Conservation (phyloP, 2,797 vertebrate genomes). For the Poeciliopsis infans region DNA sequence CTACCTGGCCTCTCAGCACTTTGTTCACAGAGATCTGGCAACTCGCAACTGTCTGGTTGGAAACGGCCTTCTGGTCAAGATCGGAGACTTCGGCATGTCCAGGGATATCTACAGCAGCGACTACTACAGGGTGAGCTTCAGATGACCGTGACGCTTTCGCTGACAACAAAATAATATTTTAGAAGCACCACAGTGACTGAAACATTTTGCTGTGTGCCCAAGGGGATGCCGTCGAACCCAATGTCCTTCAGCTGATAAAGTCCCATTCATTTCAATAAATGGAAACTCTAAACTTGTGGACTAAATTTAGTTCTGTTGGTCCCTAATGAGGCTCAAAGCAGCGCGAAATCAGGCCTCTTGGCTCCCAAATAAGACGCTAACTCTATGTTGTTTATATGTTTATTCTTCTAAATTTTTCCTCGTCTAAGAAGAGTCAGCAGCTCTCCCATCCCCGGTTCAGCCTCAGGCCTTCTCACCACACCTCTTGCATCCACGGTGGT, state of each 20-base stretch:
- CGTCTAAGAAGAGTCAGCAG: slow-evolving; percentile 27
- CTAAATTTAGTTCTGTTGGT: slow-evolving; percentile 12
- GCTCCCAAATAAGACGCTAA: slow-evolving; percentile 3
- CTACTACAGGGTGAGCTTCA: slow-evolving; percentile 95
- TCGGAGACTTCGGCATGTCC: slow-evolving; percentile 99
- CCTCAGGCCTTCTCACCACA: slow-evolving; percentile 22
- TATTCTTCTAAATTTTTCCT: slow-evolving; percentile 28
- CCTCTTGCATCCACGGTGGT: slow-evolving; percentile 18
- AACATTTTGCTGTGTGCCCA: neutral
- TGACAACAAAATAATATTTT: neutral
- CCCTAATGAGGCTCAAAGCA: slow-evolving; percentile 31
- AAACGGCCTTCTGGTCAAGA: slow-evolving; percentile 96
- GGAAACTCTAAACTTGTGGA: slow-evolving; percentile 2
- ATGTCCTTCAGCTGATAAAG: neutral
- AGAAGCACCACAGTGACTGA: neutral
- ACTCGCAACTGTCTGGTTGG: slow-evolving; percentile 98
- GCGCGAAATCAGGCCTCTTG: slow-evolving; percentile 20
- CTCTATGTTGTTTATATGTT: slow-evolving; percentile 32
- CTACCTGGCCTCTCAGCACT: slow-evolving; percentile 97
- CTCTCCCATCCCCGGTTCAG: slow-evolving; percentile 19
- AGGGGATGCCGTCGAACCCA: neutral
- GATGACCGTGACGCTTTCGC: neutral
- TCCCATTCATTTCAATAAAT: neutral
- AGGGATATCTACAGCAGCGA: slow-evolving; percentile 99
- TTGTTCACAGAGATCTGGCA: slow-evolving; percentile 98